Evolutionary conservation across 2,113 vertebrate species (phyloP).

Genomic region (Phalacrocorax carbo): DNA sequence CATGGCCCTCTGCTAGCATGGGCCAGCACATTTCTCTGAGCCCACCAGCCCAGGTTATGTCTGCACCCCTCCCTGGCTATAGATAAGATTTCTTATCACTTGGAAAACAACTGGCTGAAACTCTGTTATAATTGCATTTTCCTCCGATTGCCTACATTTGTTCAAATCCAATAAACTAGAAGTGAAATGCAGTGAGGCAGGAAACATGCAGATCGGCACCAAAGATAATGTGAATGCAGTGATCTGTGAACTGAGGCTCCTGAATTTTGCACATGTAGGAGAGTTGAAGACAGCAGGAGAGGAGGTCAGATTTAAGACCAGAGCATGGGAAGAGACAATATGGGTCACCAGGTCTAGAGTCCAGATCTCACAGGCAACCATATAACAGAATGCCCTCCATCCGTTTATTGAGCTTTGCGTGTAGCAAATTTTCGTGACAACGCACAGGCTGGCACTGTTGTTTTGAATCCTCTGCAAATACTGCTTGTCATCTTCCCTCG

Average conservation of each 20-base stretch:
- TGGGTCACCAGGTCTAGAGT: not conserved
- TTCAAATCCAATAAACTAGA: slow-evolving; percentile 44
- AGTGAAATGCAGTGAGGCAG: slow-evolving; percentile 4
- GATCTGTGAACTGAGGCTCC: not conserved
- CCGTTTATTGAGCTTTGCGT: not conserved
- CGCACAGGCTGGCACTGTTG: not conserved
- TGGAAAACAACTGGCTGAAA: not conserved
- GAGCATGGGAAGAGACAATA: not conserved
- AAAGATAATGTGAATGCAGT: not conserved
- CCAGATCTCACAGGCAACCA: not conserved
- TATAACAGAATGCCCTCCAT: not conserved
- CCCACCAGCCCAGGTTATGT: not conserved
- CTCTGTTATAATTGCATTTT: slow-evolving; percentile 19
- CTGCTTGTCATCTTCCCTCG: not conserved
- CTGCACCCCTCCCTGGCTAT: not conserved
- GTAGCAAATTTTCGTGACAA: not conserved
- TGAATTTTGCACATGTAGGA: not conserved
- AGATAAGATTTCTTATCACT: not conserved
- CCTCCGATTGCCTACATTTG: slow-evolving; percentile 42
- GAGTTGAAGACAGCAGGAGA: not conserved
- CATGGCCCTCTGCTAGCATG: not conserved
- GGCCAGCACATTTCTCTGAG: not conserved
- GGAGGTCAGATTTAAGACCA: not conserved
- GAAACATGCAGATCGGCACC: slow-evolving; percentile 21
- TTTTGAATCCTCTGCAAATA: not conserved